Evolutionary conservation across 2,888 invertebrate genomes (phyloP), one percentile per base, ranked within the genome.

Genomic region (Hybos culiciformis): DNA sequence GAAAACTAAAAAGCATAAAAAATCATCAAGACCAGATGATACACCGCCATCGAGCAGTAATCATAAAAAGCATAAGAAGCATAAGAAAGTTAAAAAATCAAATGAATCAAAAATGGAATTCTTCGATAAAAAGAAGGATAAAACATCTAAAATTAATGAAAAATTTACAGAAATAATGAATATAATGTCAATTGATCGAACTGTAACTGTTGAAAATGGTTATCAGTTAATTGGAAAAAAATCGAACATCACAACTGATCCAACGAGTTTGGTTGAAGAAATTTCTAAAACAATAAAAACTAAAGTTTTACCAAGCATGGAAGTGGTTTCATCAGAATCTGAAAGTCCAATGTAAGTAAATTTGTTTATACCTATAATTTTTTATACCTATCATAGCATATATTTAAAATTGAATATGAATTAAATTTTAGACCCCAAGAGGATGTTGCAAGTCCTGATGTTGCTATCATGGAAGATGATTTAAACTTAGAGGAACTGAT

Each of bases 401-500:
- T 23, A 23, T 26, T 26, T 26, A 5, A 12, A 26, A 26, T 26
- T 26, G 4, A 26, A 26, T 12, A 26, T 26, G 12, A 26, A 26
- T 26, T 5, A 26, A 26, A 26, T 26, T 29, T 29, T 29, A 50
- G 48, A 39, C 72, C 73, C 39, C 56, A 58, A 48, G 74, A 74
- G 53, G 80, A 80, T 57, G 77, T 76, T 52, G 77, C 73, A 14
- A 80, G 80, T 57, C 79, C 81, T 23, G 83, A 83, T 51, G 74
- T 85, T 44, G 74, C 75, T 8, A 74, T 83, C 44, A 80, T 84
- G 44, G 87, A 87, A 60, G 87, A 87, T 50, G 87, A 87, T 54
- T 77, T 88, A 53, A 87, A 90, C 60, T 66, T 90, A 21, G 90
- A 90, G 57, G 90, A 90, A 51, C 67, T 90, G 44, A 90, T 90